Evolutionary conservation across 1,140 invertebrate genomes (phyloP).

Genomic region (Protaetia brevitarsis): DNA sequence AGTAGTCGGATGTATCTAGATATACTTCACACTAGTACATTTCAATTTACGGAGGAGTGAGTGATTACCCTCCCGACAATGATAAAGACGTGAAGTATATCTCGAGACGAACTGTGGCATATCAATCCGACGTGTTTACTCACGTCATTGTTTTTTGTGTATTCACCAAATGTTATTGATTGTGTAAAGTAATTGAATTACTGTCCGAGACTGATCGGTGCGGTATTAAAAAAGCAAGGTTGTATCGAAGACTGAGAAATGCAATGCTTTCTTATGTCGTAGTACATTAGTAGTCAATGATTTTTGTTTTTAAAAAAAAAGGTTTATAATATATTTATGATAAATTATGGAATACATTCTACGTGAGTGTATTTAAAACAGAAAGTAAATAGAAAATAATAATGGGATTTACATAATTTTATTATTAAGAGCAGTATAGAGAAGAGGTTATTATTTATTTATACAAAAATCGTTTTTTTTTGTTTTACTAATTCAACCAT

Average conservation of each 20-base stretch:
- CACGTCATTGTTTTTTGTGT: neutral
- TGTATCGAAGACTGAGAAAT: neutral
- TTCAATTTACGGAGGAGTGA: neutral
- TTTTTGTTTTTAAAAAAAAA: conserved; percentile 8
- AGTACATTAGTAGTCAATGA: neutral
- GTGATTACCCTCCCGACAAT: neutral
- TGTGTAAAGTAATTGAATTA: neutral
- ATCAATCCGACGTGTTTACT: conserved; percentile 5
- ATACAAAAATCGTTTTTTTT: too few species aligned
- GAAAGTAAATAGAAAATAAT: too few species aligned
- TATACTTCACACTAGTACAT: neutral
- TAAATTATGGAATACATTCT: too few species aligned
- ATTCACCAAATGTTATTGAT: neutral
- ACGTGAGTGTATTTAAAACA: too few species aligned
- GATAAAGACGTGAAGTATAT: neutral
- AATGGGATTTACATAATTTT: too few species aligned
- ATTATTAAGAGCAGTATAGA: too few species aligned
- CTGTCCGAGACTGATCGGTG: neutral
- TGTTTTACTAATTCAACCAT: too few species aligned
- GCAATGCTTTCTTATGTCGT: too few species aligned
- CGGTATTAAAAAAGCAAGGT: neutral
- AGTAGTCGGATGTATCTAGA: neutral
- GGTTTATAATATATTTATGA: neutral
- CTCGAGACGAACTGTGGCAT: conserved; percentile 20
- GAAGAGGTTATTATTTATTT: too few species aligned